phyloP scores from a whole-genome alignment of 1,140 invertebrate genomes.

The Drosophila burlai region DNA sequence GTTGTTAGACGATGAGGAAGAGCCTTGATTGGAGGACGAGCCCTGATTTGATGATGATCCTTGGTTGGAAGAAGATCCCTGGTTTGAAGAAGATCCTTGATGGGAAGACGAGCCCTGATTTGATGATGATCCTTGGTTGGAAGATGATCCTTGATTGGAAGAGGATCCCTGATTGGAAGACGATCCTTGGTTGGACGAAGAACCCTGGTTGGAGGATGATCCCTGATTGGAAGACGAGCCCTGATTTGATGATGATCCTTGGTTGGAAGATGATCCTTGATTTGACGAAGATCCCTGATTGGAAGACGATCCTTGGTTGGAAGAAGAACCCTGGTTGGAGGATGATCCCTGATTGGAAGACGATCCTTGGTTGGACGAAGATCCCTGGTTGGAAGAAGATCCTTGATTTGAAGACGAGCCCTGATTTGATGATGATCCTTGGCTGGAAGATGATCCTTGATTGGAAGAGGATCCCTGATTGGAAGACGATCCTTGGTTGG shows the following conservation, averaged over 20 bases:
- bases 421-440: slow-evolving; percentile 49
- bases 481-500: not conserved
- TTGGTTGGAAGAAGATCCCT: slow-evolving; percentile 30
- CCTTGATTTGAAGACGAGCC: slow-evolving; percentile 55
- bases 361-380: slow-evolving; percentile 44
- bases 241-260: slow-evolving; percentile 36
- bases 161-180: slow-evolving; percentile 16
- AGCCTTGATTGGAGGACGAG: slow-evolving; percentile 38
- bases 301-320: slow-evolving; percentile 41
- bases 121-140: slow-evolving; percentile 7
- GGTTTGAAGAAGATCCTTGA: slow-evolving; percentile 44
- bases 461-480: slow-evolving; percentile 19
- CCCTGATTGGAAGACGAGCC: slow-evolving; percentile 39
- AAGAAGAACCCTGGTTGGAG: slow-evolving; percentile 21
- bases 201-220: slow-evolving; percentile 18
- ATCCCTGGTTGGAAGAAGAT: slow-evolving; percentile 14
- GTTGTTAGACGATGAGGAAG: slow-evolving; percentile 43
- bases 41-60: slow-evolving; percentile 52
- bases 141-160: slow-evolving; percentile 32
- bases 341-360: slow-evolving; percentile 51
- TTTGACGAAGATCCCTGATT: slow-evolving; percentile 40
- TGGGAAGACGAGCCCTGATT: slow-evolving; percentile 42
- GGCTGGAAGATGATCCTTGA: slow-evolving; percentile 29
- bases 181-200: slow-evolving; percentile 18
- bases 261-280: slow-evolving; percentile 9